phyloP scores from a whole-genome alignment of 2,888 invertebrate genomes.

The Scelioninae gen. 1 region DNA sequence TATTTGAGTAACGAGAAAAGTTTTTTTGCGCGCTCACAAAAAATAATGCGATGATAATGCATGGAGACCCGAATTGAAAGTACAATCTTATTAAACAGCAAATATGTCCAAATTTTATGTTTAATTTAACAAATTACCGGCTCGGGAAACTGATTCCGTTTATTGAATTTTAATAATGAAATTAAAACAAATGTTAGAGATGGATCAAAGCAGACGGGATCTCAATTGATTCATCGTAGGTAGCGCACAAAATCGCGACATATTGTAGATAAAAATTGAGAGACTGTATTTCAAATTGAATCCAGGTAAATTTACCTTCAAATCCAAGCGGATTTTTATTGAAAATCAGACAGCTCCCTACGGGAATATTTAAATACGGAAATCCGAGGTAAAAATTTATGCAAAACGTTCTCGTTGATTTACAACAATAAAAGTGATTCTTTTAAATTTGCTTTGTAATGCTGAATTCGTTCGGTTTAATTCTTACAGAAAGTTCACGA shows the following conservation, averaged over 20 bases:
- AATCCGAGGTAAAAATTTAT: too few relatives aligned
- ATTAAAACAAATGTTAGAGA: neutral
- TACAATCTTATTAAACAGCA: slow-evolving; percentile 35
- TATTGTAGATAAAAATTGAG: slow-evolving; percentile 19
- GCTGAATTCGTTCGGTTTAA: too few relatives aligned
- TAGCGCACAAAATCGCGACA: slow-evolving; percentile 1
- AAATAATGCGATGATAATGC: slow-evolving; percentile 40
- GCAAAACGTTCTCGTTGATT: too few relatives aligned
- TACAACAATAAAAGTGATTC: too few relatives aligned
- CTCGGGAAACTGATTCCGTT: slow-evolving; percentile 1
- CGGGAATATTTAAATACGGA: too few relatives aligned
- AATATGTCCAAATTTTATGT: slow-evolving; percentile 22
- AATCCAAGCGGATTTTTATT: slow-evolving; percentile 3
- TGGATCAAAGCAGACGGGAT: slow-evolving; percentile 1
- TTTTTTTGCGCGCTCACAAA: slow-evolving; percentile 25
- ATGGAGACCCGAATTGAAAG: slow-evolving; percentile 31
- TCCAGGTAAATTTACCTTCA: slow-evolving; percentile 12
- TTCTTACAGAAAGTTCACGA: too few relatives aligned
- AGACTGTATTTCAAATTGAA: slow-evolving; percentile 12
- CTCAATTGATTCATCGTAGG: slow-evolving; percentile 1
- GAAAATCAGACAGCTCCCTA: too few relatives aligned
- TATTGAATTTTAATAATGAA: slow-evolving; percentile 20
- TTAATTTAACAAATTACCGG: slow-evolving; percentile 26
- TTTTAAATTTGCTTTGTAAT: too few relatives aligned
- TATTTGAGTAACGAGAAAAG: slow-evolving; percentile 43